Percentiles rank a stretch among this genome's conserved stretches.
Conservation (phyloP, 2,797 vertebrate genomes). For the Brotula barbata region DNA sequence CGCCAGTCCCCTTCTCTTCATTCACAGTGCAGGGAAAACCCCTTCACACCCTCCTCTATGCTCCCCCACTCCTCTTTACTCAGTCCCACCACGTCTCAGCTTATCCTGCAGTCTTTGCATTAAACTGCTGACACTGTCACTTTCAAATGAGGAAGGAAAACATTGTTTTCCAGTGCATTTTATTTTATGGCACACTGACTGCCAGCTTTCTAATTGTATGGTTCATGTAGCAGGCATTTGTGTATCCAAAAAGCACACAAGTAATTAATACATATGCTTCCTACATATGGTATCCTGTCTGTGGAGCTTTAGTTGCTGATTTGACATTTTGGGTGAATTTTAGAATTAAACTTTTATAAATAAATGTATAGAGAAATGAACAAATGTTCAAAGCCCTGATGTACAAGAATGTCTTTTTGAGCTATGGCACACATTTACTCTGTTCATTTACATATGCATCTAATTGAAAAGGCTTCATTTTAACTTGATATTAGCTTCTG, state of each 20-base stretch:
- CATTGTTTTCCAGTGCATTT: not conserved
- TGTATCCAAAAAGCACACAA: not conserved
- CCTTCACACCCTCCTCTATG: conserved; percentile 34
- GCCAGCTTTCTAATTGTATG: conserved; percentile 7
- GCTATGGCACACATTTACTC: conserved; percentile 31
- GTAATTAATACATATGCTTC: conserved; percentile 11
- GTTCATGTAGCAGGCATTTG: not conserved
- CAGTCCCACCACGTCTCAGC: conserved; percentile 35
- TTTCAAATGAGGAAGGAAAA: conserved; percentile 6
- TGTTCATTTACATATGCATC: conserved; percentile 7
- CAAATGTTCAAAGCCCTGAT: conserved; percentile 33
- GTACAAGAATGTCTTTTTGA: conserved; percentile 16
- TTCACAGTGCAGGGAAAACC: conserved; percentile 54
- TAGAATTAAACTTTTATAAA: no score
- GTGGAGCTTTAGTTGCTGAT: no score
- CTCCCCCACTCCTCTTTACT: conserved; percentile 26
- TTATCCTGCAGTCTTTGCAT: conserved; percentile 31
- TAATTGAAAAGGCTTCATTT: not conserved
- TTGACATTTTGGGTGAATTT: no score
- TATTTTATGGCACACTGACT: conserved; percentile 2
- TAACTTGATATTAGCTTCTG: conserved; percentile 1
- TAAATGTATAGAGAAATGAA: no score
- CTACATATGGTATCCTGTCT: no score
- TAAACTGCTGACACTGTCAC: conserved; percentile 46
- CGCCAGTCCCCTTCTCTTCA: conserved; percentile 44